phyloP scores from a whole-genome alignment of 2,888 invertebrate genomes.

The Acrocyrtus sp. region DNA sequence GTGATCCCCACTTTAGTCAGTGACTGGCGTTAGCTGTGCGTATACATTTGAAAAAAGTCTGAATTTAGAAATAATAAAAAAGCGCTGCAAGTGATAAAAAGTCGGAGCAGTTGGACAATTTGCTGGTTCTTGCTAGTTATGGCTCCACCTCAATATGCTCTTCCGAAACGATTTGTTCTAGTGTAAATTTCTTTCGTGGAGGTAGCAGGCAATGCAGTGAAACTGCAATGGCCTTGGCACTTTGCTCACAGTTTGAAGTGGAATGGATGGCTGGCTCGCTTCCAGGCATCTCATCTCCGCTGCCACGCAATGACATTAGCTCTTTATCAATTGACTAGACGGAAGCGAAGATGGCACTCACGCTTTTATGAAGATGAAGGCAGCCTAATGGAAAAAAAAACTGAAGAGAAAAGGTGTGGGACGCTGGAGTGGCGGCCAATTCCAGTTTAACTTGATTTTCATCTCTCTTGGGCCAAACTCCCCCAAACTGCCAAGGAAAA shows the following conservation, averaged over 20 bases:
- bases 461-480: conserved; percentile 14
- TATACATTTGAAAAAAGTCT: too few species aligned
- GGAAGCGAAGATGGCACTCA: not conserved
- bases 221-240: not conserved
- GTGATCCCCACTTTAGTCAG: not conserved
- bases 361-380: too few species aligned
- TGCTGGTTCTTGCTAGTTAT: not conserved
- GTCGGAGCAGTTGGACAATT: not conserved
- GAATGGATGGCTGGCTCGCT: not conserved
- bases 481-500: not conserved
- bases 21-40: too few species aligned
- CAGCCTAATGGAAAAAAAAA: not conserved
- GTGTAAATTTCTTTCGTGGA: not conserved
- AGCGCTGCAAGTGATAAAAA: not conserved
- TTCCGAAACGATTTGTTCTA: not conserved
- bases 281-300: not conserved
- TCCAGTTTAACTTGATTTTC: conserved; percentile 16
- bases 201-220: not conserved
- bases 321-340: not conserved
- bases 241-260: not conserved
- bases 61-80: too few species aligned
- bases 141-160: not conserved
- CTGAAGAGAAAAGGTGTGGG: not conserved
- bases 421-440: not conserved
- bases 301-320: not conserved